A percentile compares a stretch with the other conserved stretches of the same genome.
Evolutionary conservation across 2,888 invertebrate species (phyloP).

Genomic region (Shargacucullia verbasci): DNA sequence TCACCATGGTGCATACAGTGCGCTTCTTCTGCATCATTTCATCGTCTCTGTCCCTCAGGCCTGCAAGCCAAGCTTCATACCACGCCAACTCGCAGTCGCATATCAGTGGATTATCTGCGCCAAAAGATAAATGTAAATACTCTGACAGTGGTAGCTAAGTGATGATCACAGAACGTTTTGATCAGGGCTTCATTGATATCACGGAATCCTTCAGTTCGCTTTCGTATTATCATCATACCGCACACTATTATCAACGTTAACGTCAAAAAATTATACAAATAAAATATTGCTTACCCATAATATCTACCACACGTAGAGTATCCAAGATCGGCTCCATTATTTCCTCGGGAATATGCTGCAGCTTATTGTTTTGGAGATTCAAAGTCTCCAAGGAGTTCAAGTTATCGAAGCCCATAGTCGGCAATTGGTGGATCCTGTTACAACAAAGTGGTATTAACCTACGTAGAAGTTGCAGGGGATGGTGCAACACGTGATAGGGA

Average conservation of each 20-base stretch:
- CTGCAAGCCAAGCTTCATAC: slow-evolving; percentile 95
- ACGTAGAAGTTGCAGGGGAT: slow-evolving; percentile 26
- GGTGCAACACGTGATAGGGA: slow-evolving; percentile 15
- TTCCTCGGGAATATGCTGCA: slow-evolving; percentile 95
- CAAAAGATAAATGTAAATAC: slow-evolving; percentile 19
- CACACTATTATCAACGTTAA: too few species aligned
- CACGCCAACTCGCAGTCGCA: slow-evolving; percentile 97
- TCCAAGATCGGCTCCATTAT: slow-evolving; percentile 97
- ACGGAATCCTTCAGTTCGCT: slow-evolving; percentile 7
- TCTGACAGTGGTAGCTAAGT: neutral
- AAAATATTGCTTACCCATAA: slow-evolving; percentile 92
- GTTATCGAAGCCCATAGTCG: slow-evolving; percentile 95
- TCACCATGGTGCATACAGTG: slow-evolving; percentile 94
- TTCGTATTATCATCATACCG: neutral
- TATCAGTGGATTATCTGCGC: slow-evolving; percentile 95
- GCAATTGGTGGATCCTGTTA: slow-evolving; percentile 94
- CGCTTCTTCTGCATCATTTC: slow-evolving; percentile 96
- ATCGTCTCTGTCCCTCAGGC: slow-evolving; percentile 94
- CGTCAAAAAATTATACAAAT: neutral
- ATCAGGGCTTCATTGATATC: slow-evolving; percentile 2
- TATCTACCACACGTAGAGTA: slow-evolving; percentile 95
- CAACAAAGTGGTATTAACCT: slow-evolving; percentile 47
- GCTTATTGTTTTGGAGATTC: slow-evolving; percentile 96
- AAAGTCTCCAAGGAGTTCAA: slow-evolving; percentile 96
- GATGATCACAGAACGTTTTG: neutral